A percentile compares a stretch with the other conserved stretches of the same genome.
Conservation (phyloP, 2,888 invertebrate species). For the Trachelus tabidus region DNA sequence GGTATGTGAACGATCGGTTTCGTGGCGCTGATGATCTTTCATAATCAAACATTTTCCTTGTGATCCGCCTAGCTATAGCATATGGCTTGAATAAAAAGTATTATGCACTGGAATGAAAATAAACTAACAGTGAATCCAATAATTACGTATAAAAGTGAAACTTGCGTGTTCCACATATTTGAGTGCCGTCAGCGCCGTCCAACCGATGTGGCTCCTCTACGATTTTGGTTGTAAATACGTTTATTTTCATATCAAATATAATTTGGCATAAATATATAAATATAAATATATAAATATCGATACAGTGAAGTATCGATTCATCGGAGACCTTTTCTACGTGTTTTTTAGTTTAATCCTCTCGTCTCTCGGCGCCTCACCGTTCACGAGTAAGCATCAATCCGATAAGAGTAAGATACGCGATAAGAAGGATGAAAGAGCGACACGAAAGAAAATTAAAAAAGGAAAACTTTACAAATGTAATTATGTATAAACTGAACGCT, state of each 20-base stretch:
- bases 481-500: constrained; percentile 66
- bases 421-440: constrained; percentile 39
- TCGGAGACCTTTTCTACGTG: constrained; percentile 43
- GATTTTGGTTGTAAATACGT: constrained; percentile 39
- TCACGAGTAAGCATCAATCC: neutral
- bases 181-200: neutral
- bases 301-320: constrained; percentile 18
- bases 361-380: constrained; percentile 1
- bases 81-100: neutral
- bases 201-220: neutral
- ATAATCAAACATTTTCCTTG: constrained; percentile 7
- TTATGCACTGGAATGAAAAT: neutral
- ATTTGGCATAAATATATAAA: constrained; percentile 5
- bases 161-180: neutral
- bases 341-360: constrained; percentile 8
- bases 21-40: neutral
- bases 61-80: neutral
- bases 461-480: constrained; percentile 59
- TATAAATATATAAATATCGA: neutral
- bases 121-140: neutral
- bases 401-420: constrained; percentile 44
- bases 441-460: neutral
- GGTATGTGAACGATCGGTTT: neutral
- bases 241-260: constrained; percentile 27
- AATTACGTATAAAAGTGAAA: neutral